phyloP scores from a whole-genome alignment of 2,113 vertebrate species.

The Entomyzon cyanotis region DNA sequence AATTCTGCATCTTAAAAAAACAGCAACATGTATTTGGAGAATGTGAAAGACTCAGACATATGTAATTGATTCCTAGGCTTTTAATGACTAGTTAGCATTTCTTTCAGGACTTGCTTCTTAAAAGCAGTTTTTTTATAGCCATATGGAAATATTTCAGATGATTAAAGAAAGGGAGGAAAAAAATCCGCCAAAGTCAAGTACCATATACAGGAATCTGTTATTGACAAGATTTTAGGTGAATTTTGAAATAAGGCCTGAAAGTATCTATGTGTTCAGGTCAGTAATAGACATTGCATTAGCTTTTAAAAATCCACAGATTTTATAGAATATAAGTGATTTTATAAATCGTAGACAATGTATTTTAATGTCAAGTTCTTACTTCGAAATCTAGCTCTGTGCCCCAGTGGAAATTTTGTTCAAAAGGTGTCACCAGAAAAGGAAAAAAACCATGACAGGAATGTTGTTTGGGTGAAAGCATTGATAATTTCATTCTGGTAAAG shows the following conservation, averaged over 20 bases:
- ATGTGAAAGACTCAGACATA: not conserved
- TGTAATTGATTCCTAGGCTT: not conserved
- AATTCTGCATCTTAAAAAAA: not conserved
- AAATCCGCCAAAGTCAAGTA: not conserved
- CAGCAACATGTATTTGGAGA: not conserved
- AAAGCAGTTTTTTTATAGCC: not conserved
- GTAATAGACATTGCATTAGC: not conserved
- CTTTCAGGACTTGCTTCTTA: not conserved
- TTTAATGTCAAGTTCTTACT: not conserved
- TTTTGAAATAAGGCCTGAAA: not conserved
- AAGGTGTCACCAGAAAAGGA: not conserved
- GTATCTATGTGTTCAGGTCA: not conserved
- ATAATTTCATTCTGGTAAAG: not conserved
- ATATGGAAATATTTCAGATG: not conserved
- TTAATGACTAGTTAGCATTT: not conserved
- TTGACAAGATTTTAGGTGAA: not conserved
- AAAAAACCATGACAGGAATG: fast-evolving
- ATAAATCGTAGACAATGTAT: not conserved
- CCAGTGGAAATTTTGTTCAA: not conserved
- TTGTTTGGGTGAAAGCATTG: not conserved
- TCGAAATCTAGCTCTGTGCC: not conserved
- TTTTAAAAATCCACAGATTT: not conserved
- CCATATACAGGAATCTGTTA: not conserved
- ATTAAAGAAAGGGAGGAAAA: not conserved
- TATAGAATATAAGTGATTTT: not conserved